Percentiles rank a stretch among this genome's conserved stretches.
phyloP scores from a whole-genome alignment of 2,797 vertebrate genomes.

The Lepilemur ruficaudatus region DNA sequence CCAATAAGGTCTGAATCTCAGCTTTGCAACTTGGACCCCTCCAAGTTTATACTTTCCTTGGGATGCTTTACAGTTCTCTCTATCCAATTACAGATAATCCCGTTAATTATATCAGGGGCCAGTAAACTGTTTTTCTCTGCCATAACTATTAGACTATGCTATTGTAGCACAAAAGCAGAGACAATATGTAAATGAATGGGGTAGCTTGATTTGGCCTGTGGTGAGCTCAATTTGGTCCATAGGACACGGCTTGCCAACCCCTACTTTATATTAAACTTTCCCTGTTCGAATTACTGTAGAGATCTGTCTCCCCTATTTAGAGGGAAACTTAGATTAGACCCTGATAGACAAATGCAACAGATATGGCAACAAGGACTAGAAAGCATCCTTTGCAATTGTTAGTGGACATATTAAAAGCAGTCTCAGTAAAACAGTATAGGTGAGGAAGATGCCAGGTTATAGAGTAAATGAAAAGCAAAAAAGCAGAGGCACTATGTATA shows the following conservation, averaged over 20 bases:
- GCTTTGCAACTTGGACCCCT: not conserved
- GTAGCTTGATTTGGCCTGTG: not conserved
- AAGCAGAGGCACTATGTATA: not conserved
- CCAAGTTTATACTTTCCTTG: not conserved
- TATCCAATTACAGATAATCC: not conserved
- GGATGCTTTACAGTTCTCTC: not conserved
- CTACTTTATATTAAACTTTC: not conserved
- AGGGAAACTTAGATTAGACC: not conserved
- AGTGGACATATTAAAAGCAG: not conserved
- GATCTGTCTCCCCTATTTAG: not conserved
- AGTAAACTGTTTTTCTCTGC: not conserved
- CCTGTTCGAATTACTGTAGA: not conserved
- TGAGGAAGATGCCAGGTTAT: not conserved
- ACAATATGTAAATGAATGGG: not conserved
- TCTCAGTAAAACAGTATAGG: not conserved
- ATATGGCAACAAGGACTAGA: not conserved
- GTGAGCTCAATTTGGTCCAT: not conserved
- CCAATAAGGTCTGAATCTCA: not conserved
- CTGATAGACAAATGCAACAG: not conserved
- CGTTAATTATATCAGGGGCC: not conserved
- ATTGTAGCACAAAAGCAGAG: not conserved
- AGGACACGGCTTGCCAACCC: not conserved
- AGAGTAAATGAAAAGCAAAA: not conserved
- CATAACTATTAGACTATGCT: not conserved
- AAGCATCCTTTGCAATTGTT: not conserved